A percentile compares a stretch with the other conserved stretches of the same genome.
Evolutionary conservation across 2,888 invertebrate species (phyloP).

Genomic region (Pinctada fucata): DNA sequence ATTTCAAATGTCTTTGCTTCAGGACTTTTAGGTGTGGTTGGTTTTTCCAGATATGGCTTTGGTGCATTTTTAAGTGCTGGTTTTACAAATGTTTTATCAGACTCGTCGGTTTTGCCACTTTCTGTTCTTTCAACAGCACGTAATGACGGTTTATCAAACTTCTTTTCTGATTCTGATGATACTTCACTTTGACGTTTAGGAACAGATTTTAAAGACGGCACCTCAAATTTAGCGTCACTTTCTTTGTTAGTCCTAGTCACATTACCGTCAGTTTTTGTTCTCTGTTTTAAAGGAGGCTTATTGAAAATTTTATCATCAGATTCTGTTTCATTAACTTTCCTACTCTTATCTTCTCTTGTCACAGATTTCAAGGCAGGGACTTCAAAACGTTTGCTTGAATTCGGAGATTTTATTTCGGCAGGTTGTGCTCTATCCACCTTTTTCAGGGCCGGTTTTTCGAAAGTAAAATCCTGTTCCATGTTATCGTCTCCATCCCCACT

Average conservation of each 20-base stretch:
- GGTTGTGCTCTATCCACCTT: neutral
- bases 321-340: conserved; percentile 28
- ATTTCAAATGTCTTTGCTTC: conserved; percentile 30
- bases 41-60: conserved; percentile 13
- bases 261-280: conserved; percentile 23
- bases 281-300: conserved; percentile 39
- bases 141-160: conserved; percentile 34
- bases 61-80: conserved; percentile 20
- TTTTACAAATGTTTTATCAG: conserved; percentile 17
- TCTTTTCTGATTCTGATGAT: conserved; percentile 28
- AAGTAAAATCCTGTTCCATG: conserved; percentile 42
- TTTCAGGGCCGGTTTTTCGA: conserved; percentile 39
- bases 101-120: conserved; percentile 7
- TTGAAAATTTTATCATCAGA: conserved; percentile 44
- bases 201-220: conserved; percentile 35
- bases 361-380: conserved; percentile 40
- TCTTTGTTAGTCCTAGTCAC: conserved; percentile 40
- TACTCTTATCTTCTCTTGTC: conserved; percentile 15
- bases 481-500: conserved; percentile 2
- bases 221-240: conserved; percentile 30
- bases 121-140: conserved; percentile 28
- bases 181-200: conserved; percentile 19
- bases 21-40: conserved; percentile 22
- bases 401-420: neutral
- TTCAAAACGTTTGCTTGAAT: conserved; percentile 39